phyloP scores from a whole-genome alignment of 2,113 vertebrate genomes.

The Abramis brama region DNA sequence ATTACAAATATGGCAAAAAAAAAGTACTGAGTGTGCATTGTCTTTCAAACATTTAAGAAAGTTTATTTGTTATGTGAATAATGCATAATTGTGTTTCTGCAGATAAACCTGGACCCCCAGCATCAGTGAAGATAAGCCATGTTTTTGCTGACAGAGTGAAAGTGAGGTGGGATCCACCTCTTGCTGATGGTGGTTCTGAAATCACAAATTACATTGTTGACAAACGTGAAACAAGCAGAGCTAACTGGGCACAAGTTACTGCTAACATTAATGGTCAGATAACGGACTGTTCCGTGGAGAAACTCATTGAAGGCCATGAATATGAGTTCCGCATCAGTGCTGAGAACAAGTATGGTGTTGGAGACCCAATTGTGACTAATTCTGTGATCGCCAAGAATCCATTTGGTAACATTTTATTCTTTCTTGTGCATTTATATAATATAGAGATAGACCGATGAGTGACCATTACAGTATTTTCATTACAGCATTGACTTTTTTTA shows the following conservation, averaged over 20 bases:
- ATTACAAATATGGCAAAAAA: neutral
- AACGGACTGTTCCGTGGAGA: constrained; percentile 93
- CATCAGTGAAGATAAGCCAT: constrained; percentile 88
- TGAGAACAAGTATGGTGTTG: constrained; percentile 97
- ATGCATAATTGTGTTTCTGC: constrained; percentile 46
- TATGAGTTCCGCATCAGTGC: constrained; percentile 97
- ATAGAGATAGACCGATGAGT: neutral
- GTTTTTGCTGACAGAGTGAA: constrained; percentile 91
- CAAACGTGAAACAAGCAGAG: constrained; percentile 96
- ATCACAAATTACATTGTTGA: constrained; percentile 98
- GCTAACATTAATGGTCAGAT: constrained; percentile 83
- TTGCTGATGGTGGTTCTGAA: constrained; percentile 96
- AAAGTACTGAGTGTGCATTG: neutral
- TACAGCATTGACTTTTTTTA: neutral
- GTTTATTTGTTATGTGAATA: neutral
- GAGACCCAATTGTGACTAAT: constrained; percentile 86
- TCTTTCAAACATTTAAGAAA: neutral
- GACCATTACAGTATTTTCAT: neutral
- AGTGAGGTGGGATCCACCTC: constrained; percentile 92
- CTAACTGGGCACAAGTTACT: constrained; percentile 96
- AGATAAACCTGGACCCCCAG: constrained; percentile 98
- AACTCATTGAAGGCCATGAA: constrained; percentile 96
- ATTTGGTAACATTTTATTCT: constrained; percentile 78
- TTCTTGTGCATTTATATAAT: neutral
- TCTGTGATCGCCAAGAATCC: constrained; percentile 93